These are phyloP conservation scores for Phenganax stokvisi DNA, from an alignment of 92 coral and sea anemone species.

Conservation along the genomic window DNA sequence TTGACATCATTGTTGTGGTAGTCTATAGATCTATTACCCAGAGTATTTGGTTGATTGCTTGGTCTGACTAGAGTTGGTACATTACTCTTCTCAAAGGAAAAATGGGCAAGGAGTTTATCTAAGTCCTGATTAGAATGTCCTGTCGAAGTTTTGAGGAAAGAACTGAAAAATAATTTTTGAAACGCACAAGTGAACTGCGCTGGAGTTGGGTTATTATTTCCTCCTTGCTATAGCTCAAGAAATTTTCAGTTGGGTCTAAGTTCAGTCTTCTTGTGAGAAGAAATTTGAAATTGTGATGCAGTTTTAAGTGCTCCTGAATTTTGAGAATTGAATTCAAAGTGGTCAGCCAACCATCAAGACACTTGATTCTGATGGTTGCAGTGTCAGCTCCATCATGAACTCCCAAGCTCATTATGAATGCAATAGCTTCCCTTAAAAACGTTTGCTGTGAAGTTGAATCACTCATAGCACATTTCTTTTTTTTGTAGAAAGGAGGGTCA, in stretches of 20 bases:
- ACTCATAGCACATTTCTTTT: too few species aligned
- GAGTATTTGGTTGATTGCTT: not conserved
- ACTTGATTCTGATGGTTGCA: too few species aligned
- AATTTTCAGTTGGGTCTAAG: constrained; percentile 23
- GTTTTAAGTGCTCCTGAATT: too few species aligned
- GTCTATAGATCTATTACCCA: not conserved
- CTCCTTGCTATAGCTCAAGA: constrained; percentile 21
- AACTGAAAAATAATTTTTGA: constrained; percentile 24
- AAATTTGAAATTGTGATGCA: too few species aligned
- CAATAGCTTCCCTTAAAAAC: too few species aligned
- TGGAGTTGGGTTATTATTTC: constrained; percentile 21
- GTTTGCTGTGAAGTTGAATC: too few species aligned
- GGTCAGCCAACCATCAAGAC: too few species aligned
- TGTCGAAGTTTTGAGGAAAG: constrained; percentile 3
- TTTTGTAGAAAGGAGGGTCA: too few species aligned
- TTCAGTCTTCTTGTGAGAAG: too few species aligned
- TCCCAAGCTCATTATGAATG: too few species aligned
- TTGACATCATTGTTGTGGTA: not conserved
- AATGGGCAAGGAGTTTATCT: constrained; percentile 1
- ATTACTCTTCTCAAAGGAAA: not conserved
- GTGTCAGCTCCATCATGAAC: too few species aligned
- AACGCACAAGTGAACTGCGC: constrained; percentile 19
- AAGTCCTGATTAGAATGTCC: constrained; percentile 11
- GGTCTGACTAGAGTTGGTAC: not conserved
- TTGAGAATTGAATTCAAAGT: too few species aligned